A percentile compares a stretch with the other conserved stretches of the same genome.
phyloP scores from a whole-genome alignment of 2,888 invertebrate genomes.

The Beris morrisii region DNA sequence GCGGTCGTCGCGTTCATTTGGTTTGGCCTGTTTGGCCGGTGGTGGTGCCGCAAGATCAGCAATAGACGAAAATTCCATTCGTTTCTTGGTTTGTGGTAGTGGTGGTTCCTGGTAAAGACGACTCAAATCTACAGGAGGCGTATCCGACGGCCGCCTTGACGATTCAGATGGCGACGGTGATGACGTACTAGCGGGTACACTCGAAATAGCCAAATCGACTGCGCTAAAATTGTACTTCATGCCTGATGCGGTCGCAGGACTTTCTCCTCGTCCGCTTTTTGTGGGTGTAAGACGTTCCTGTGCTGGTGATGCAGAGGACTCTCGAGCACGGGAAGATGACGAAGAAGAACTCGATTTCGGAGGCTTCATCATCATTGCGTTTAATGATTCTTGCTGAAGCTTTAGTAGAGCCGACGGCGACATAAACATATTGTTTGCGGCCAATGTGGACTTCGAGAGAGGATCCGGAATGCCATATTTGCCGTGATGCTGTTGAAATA shows the following conservation, averaged over 20 bases:
- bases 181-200: constrained; percentile 43
- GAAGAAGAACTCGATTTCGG: constrained; percentile 52
- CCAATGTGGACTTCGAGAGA: constrained; percentile 72
- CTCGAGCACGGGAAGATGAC: constrained; percentile 50
- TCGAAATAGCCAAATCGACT: constrained; percentile 56
- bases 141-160: constrained; percentile 51
- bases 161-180: constrained; percentile 49
- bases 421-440: constrained; percentile 78
- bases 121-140: constrained; percentile 53
- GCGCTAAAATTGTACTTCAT: constrained; percentile 56
- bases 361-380: constrained; percentile 61
- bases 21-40: constrained; percentile 63
- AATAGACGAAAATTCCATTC: constrained; percentile 57
- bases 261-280: constrained; percentile 44
- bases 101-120: constrained; percentile 52
- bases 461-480: constrained; percentile 68
- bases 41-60: constrained; percentile 59
- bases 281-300: constrained; percentile 52
- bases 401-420: constrained; percentile 70
- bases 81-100: constrained; percentile 49
- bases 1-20: constrained; percentile 55
- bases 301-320: constrained; percentile 51
- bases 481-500: constrained; percentile 57
- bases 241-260: constrained; percentile 36
- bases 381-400: constrained; percentile 62